These are phyloP conservation scores for Orientallactaga sibirica DNA, from an alignment of 2,797 vertebrate species.

Conservation along the genomic window DNA sequence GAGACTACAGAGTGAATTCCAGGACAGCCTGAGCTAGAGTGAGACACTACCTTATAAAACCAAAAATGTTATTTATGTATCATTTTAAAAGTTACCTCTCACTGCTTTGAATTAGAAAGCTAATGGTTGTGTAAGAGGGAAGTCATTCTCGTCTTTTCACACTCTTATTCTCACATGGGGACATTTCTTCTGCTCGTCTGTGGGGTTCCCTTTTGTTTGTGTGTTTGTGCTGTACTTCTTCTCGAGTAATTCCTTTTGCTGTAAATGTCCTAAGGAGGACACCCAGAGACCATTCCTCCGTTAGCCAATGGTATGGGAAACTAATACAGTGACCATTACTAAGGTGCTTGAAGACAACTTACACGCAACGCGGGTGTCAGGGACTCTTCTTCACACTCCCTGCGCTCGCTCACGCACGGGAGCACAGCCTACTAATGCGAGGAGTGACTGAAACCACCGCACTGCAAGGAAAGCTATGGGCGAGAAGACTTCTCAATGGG, in stretches of 20 bases:
- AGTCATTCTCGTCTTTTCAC: background rate
- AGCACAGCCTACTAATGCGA: background rate
- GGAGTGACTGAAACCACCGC: background rate
- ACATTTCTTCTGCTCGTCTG: background rate
- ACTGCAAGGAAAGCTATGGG: background rate
- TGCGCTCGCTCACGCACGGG: background rate
- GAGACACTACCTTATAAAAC: no score
- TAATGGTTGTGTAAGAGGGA: background rate
- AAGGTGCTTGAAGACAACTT: background rate
- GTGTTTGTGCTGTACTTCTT: background rate
- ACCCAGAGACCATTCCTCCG: background rate
- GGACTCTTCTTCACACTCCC: background rate
- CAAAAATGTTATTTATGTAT: background rate
- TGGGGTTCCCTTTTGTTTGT: background rate
- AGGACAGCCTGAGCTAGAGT: no score
- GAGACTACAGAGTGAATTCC: no score
- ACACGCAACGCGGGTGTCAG: background rate
- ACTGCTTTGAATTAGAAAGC: background rate
- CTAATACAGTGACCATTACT: background rate
- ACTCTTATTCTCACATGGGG: background rate
- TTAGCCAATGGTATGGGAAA: background rate
- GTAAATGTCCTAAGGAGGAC: background rate
- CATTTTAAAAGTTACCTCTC: background rate
- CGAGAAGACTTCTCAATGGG: background rate
- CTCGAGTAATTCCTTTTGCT: background rate